These are phyloP conservation scores for Apostichopus leukothele DNA, from an alignment of 53 echinoderm and acorn worm genomes.

Conservation along the genomic window DNA sequence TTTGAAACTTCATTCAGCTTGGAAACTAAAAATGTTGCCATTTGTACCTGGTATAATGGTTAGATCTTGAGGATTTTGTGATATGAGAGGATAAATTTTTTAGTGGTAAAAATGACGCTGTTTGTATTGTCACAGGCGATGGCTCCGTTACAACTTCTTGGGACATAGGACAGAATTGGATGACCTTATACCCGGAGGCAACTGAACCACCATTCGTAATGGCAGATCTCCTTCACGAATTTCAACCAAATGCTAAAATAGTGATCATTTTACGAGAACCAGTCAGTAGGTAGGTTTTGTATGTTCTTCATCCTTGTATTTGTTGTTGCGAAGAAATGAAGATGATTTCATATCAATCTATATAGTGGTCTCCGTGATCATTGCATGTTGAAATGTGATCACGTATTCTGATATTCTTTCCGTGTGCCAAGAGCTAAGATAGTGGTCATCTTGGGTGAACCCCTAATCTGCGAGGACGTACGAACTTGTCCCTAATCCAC, in stretches of 20 bases:
- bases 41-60: no score
- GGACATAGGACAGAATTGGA: conserved; percentile 13
- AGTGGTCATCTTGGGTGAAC: conserved; percentile 23
- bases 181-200: conserved; percentile 7
- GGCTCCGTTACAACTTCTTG: conserved; percentile 34
- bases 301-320: not conserved
- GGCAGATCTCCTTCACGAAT: conserved; percentile 29
- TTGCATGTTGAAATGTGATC: no score
- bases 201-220: conserved; percentile 30
- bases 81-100: no score
- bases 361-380: no score
- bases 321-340: not conserved
- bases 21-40: no score
- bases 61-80: no score
- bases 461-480: not conserved
- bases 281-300: conserved; percentile 8
- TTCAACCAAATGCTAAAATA: conserved; percentile 45
- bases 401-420: no score
- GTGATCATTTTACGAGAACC: conserved; percentile 31
- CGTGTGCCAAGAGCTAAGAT: conserved; percentile 31
- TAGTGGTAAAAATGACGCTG: no score
- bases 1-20: no score
- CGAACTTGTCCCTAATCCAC: no score
- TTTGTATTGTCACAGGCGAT: conserved; percentile 11
- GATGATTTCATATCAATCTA: not conserved